A percentile compares a stretch with the other conserved stretches of the same genome.
These are phyloP conservation scores for Lithobates pipiens DNA, from an alignment of 2,797 vertebrate species.

Conservation along the genomic window DNA sequence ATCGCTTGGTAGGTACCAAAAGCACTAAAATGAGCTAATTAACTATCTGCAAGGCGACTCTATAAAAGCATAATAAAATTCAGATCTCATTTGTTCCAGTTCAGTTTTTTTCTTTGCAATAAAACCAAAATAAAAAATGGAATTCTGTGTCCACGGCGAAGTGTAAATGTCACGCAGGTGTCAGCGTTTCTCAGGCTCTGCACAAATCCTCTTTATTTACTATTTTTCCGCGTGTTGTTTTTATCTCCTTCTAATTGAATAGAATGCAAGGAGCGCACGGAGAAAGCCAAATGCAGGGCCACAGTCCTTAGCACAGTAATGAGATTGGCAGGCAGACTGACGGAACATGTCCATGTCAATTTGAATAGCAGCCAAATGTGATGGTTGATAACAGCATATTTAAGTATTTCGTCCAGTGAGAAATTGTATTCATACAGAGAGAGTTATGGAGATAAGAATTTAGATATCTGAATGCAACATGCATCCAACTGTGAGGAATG, in stretches of 20 bases:
- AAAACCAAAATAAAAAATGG: conserved; percentile 65
- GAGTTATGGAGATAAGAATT: conserved; percentile 63
- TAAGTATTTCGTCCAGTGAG: conserved; percentile 63
- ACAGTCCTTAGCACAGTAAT: conserved; percentile 60
- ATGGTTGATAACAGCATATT: conserved; percentile 66
- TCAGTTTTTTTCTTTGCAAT: conserved; percentile 67
- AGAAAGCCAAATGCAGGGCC: conserved; percentile 62
- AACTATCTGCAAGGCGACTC: conserved; percentile 66
- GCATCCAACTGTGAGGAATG: conserved; percentile 40
- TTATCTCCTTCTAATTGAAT: conserved; percentile 64
- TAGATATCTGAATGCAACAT: conserved; percentile 58
- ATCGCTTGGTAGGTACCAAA: conserved; percentile 67
- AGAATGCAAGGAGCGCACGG: conserved; percentile 37
- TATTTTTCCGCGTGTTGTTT: conserved; percentile 63
- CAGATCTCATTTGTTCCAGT: conserved; percentile 78
- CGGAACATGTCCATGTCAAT: conserved; percentile 66
- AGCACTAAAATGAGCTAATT: conserved; percentile 72
- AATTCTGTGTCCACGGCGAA: conserved; percentile 64
- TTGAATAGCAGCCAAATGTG: conserved; percentile 62
- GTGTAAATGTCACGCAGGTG: conserved; percentile 63
- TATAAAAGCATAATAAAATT: conserved; percentile 77
- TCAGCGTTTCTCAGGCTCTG: conserved; percentile 69
- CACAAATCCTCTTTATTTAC: conserved; percentile 70
- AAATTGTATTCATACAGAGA: conserved; percentile 62
- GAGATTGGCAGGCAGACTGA: conserved; percentile 67